A percentile compares a stretch with the other conserved stretches of the same genome.
Evolutionary conservation across 2,113 vertebrate genomes (phyloP).

Genomic region (Prionailurus viverrinus): DNA sequence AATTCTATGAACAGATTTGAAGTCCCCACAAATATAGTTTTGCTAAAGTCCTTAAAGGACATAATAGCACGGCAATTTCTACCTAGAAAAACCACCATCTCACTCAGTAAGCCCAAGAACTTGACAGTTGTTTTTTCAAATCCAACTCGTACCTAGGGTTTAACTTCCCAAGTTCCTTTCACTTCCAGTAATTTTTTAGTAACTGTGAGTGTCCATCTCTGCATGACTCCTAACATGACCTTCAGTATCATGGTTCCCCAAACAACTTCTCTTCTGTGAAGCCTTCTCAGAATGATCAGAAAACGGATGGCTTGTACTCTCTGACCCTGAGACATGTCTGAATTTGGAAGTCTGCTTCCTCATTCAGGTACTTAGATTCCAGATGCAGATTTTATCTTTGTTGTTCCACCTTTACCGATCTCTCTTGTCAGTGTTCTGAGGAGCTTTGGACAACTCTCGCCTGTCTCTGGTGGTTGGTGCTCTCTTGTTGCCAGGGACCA

Average conservation of each 20-base stretch:
- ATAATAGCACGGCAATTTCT: not conserved
- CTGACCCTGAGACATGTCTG: not conserved
- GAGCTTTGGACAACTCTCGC: not conserved
- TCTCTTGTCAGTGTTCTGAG: not conserved
- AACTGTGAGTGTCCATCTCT: not conserved
- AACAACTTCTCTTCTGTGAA: not conserved
- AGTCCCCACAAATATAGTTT: not conserved
- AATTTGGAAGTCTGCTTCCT: slow-evolving; percentile 18
- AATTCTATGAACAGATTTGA: not conserved
- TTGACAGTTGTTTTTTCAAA: slow-evolving; percentile 9
- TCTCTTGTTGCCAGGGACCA: not conserved
- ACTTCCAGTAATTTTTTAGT: not conserved
- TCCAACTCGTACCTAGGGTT: not conserved
- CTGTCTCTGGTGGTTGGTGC: not conserved
- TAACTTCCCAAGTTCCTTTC: not conserved
- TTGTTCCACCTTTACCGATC: not conserved
- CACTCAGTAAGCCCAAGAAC: not conserved
- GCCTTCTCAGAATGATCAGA: not conserved
- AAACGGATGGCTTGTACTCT: not conserved
- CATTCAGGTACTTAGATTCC: not conserved
- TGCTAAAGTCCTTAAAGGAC: not conserved
- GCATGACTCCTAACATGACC: not conserved
- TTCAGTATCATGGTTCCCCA: not conserved
- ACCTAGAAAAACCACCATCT: not conserved
- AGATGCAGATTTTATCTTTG: not conserved